Evolutionary conservation across 2,888 invertebrate species (phyloP), one percentile per base, ranked within the genome.

Genomic region (Platerodrilus igneus): DNA sequence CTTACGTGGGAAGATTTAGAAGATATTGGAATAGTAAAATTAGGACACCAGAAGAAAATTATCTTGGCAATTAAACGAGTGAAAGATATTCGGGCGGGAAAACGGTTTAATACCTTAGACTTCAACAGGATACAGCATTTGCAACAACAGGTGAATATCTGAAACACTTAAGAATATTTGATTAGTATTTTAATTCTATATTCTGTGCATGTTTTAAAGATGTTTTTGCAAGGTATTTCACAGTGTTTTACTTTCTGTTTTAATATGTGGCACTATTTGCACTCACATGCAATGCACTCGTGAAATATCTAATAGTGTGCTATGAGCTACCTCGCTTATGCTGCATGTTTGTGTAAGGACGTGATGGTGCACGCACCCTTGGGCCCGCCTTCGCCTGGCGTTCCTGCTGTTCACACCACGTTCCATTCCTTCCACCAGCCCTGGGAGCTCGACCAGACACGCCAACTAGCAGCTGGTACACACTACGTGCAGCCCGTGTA

Each of bases 1-100:
- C 79, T 99, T 36, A 91, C 92, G 42, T 97, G 96, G 95, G 99
- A 99, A 65, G 99, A 99, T 72, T 78, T 99, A 63, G 97, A 99
- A 73, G 97, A 99, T 64, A 93, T 97, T 67, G 90, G 91, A 39
- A 89, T 91, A 59, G 87, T 90, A 14, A 83, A 89, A 60, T 72
- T 91, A 62, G 99, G 99, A 19, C 99, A 99, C 68, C 96, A 99
- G 73, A 99, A 99, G 78, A 93, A 96, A 74, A 86, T 99, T 55
- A 80, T 94, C 63, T 75, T 99, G 62, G 97, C 97, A 46, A 93
- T 97, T 57, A 96, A 96, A 69, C 79, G 95, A 67, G 85, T 97
- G 35, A 94, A 95, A 70, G 91, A 94, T 64, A 88, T 92, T 43
- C 80, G 86, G 55, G 86, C 88, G 32, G 92, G 92, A 29, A 92